Evolutionary conservation across 1,140 invertebrate species (phyloP).

Genomic region (Chelonus insularis): DNA sequence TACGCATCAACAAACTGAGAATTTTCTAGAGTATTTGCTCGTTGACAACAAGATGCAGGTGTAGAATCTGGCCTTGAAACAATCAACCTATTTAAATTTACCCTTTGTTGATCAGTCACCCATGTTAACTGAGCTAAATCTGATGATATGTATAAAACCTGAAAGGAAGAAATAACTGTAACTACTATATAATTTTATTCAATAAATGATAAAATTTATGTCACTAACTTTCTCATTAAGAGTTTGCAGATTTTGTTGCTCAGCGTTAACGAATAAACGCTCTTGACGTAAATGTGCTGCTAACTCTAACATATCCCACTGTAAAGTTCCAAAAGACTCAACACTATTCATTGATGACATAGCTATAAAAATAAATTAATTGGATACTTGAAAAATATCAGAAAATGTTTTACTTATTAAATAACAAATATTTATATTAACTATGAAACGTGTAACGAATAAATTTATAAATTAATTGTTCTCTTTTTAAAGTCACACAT

Average conservation of each 20-base stretch:
- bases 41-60: constrained; percentile 74
- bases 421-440: no score
- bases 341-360: constrained; percentile 56
- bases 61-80: constrained; percentile 73
- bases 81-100: constrained; percentile 81
- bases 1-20: constrained; percentile 87
- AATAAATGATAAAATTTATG: constrained; percentile 27
- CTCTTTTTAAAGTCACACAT: no score
- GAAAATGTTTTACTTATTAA: no score
- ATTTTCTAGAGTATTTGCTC: constrained; percentile 76
- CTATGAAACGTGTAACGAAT: no score
- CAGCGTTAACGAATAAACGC: constrained; percentile 71
- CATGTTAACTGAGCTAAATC: constrained; percentile 79
- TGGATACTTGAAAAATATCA: no score
- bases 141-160: constrained; percentile 67
- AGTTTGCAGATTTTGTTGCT: constrained; percentile 68
- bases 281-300: constrained; percentile 73
- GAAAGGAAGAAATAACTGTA: constrained; percentile 11
- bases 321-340: constrained; percentile 51
- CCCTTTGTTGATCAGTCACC: constrained; percentile 85
- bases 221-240: background rate
- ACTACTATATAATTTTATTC: background rate
- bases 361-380: constrained; percentile 32
- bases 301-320: constrained; percentile 70
- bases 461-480: no score